Base-by-base conservation (phyloP, 2,888 invertebrate species). In the Heliothis peltigera region DNA sequence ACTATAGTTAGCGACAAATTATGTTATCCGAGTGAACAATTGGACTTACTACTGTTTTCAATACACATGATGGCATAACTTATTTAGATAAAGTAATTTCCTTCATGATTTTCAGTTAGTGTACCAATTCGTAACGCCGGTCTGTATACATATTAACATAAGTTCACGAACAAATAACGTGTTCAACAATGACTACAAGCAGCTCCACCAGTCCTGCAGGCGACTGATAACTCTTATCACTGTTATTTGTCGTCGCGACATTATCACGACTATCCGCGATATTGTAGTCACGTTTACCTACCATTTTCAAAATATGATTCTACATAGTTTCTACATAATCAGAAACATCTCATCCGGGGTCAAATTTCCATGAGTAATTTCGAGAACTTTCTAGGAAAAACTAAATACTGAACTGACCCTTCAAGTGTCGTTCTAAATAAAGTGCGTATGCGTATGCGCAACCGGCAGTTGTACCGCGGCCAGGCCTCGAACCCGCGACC, bases 401-500 rank as follows among this genome's bases (percentile, higher is more conserved):
- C 7, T 43, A 61, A 15, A 22, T 18, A 44, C n/a, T 60, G 10
- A 64, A 70, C 47, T 28, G 8, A 65, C 60, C 60, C 63, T 58
- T 55, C 55, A 42, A 44, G 47, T 39, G 17, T 12, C 66, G 66
- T 22, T 65, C 77, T 54, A 72, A 32, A 76, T 72, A 76, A 6
- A 5, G 49, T 47, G 58, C 39, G 54, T 48, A 42, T 61, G 39
- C 62, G 58, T 48, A 42, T 61, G 39, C 62, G 58, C 62, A 70
- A 80, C 61, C 64, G 61, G 56, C 70, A 76, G 53, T 67, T 64
- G 73, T 73, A 62, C 48, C 60, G 52, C 60, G 52, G 54, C 68
- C 43, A 68, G 77, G 78, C 78, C 78, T 84, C 83, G 86, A 89
- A 88, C 89, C 82, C 77, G 79, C 81, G 88, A 88, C 89, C 87